Evolutionary conservation across 2,888 invertebrate genomes (phyloP), one percentile per base, ranked within the genome.

Genomic region (Aelia acuminata): DNA sequence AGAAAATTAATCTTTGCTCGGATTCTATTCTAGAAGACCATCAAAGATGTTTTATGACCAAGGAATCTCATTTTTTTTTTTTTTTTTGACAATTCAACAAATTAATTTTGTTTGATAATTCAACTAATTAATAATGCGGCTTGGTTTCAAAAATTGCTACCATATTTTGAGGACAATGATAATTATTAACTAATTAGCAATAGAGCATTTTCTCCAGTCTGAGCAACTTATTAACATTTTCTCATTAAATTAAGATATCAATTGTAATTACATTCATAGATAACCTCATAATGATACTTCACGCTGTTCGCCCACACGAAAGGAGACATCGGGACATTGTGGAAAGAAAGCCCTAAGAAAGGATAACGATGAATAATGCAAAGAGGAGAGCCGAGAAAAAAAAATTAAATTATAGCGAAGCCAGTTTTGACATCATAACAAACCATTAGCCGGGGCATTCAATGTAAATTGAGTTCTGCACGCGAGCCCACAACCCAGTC

Each of bases 381-480:
- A 88, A 35, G 53, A 88, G 48, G 48, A 87, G 88, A 87, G 57
- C 50, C 85, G 57, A 57, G 87, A 75, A 84, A 63, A 89, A 89
- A 89, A 89, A 89, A 89, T 89, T 89, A 89, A 89, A 89, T 89
- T 89, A 89, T 89, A 89, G 89, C 89, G 89, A 89, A 87, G 88
- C 89, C 89, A 89, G 89, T 89, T 89, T 89, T 89, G 89, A 89
- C 89, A 89, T 89, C 89, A 89, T 89, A 89, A 89, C 89, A 89
- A 89, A 89, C 88, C 89, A 89, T 89, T 89, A 89, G 87, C 49
- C 85, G 39, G 80, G 85, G 89, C 89, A 89, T 89, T 89, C 57
- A 89, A 89, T 89, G 89, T 89, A 89, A 89, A 89, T 89, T 89
- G 80, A 2, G 80, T 39, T 80, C 43, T 47, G 80, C 80, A 80